phyloP scores from a whole-genome alignment of 2,888 invertebrate genomes.

The Euzophera pinguis region DNA sequence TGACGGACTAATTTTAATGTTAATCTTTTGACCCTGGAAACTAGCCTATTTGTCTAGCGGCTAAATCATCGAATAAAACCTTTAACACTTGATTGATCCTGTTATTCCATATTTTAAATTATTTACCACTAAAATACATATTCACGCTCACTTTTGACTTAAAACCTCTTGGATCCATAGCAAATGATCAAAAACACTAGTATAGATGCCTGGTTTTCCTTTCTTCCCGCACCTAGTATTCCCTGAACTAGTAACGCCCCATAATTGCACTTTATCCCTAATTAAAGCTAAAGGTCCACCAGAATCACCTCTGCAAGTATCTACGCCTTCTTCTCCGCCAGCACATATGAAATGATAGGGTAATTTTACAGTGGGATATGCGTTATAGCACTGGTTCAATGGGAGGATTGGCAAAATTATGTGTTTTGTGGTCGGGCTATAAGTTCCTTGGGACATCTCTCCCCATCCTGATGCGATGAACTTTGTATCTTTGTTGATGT shows the following conservation, averaged over 20 bases:
- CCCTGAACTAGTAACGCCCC: constrained; percentile 26
- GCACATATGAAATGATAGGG: constrained; percentile 18
- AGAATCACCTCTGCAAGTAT: constrained; percentile 28
- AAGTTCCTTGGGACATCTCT: constrained; percentile 27
- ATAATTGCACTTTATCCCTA: constrained; percentile 18
- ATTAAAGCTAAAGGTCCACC: constrained; percentile 25
- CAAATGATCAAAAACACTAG: constrained; percentile 23
- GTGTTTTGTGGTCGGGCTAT: constrained; percentile 37
- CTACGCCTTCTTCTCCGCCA: constrained; percentile 21
- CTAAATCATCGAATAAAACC: too few relatives aligned
- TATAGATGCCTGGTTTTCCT: constrained; percentile 27
- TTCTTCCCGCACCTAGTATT: constrained; percentile 22
- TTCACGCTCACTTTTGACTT: neutral
- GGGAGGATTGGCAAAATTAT: constrained; percentile 34
- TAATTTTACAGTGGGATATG: constrained; percentile 20
- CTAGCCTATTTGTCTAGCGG: too few relatives aligned
- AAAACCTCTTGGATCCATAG: constrained; percentile 22
- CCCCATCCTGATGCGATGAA: constrained; percentile 44
- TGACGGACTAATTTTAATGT: too few relatives aligned
- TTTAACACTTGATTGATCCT: too few relatives aligned
- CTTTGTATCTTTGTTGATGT: constrained; percentile 20
- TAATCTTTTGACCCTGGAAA: too few relatives aligned
- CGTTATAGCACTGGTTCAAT: constrained; percentile 24
- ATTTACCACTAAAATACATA: too few relatives aligned
- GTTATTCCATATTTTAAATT: too few relatives aligned